Conservation (phyloP, 2,797 vertebrate species). For the Cygnus olor region DNA sequence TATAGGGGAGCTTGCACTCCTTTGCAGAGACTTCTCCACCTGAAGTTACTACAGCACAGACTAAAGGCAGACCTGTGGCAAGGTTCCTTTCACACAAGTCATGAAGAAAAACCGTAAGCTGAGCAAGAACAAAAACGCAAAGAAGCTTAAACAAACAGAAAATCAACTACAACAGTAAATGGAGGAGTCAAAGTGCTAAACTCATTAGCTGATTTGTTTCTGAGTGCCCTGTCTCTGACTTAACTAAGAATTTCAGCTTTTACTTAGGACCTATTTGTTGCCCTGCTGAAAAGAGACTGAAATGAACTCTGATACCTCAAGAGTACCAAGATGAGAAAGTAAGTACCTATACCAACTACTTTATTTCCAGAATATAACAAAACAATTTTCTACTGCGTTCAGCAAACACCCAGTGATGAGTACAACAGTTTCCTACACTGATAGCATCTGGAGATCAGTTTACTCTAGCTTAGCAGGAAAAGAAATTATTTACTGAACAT, state of each 20-base stretch:
- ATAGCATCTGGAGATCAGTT: background rate
- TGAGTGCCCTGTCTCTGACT: background rate
- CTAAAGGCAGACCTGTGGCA: background rate
- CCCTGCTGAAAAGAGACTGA: background rate
- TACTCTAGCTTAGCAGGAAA: background rate
- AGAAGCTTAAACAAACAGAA: background rate
- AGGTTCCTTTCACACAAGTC: background rate
- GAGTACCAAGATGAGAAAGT: background rate
- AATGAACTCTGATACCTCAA: background rate
- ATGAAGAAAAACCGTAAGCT: background rate
- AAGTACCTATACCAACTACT: background rate
- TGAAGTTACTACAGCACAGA: background rate
- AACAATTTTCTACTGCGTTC: background rate
- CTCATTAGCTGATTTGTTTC: background rate
- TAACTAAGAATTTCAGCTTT: background rate
- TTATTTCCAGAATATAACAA: background rate
- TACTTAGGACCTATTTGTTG: background rate
- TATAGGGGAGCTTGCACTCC: background rate
- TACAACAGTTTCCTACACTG: background rate
- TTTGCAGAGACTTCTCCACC: background rate
- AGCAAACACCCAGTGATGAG: background rate
- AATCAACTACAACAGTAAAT: background rate
- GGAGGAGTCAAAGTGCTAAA: background rate
- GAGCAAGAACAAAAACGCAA: background rate
- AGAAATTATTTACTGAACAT: background rate